These are phyloP conservation scores for Nerophis lumbriciformis DNA, from an alignment of 2,113 vertebrate species.

Conservation along the genomic window DNA sequence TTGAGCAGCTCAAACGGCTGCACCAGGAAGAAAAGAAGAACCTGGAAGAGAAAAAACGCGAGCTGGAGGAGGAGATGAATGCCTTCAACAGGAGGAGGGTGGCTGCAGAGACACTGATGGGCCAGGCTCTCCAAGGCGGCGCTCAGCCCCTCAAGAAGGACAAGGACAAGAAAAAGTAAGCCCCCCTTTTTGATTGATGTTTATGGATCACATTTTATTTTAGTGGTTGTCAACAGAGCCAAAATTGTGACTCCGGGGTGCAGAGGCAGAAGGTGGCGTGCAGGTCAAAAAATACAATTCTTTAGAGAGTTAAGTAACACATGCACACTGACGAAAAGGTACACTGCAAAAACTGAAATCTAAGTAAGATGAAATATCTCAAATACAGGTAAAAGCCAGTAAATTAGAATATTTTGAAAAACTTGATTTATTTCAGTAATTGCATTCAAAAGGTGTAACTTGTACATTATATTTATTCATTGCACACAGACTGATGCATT, in stretches of 20 bases:
- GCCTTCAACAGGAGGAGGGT: conserved; percentile 86
- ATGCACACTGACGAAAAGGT: too few species aligned
- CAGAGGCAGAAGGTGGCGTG: background rate
- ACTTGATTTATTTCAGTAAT: too few species aligned
- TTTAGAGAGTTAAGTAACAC: too few species aligned
- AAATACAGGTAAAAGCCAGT: too few species aligned
- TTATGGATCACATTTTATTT: background rate
- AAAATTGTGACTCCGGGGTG: background rate
- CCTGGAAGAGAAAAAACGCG: conserved; percentile 85
- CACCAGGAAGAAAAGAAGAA: conserved; percentile 92
- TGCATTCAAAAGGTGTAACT: too few species aligned
- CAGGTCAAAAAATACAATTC: too few species aligned
- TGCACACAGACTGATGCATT: too few species aligned
- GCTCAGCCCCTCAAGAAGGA: conserved; percentile 86
- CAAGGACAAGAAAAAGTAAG: conserved; percentile 97
- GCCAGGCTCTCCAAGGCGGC: conserved; percentile 80
- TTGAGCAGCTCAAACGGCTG: conserved; percentile 87
- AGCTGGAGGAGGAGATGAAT: conserved; percentile 88
- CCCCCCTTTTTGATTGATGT: conserved; percentile 1
- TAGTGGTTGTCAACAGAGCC: too few species aligned
- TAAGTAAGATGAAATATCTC: too few species aligned
- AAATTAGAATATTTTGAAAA: too few species aligned
- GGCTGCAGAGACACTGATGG: conserved; percentile 85
- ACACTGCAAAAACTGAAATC: too few species aligned
- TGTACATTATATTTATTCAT: too few species aligned